Base-by-base conservation (phyloP, 2,797 vertebrate species). In the Helicolenus hilgendorfi region DNA sequence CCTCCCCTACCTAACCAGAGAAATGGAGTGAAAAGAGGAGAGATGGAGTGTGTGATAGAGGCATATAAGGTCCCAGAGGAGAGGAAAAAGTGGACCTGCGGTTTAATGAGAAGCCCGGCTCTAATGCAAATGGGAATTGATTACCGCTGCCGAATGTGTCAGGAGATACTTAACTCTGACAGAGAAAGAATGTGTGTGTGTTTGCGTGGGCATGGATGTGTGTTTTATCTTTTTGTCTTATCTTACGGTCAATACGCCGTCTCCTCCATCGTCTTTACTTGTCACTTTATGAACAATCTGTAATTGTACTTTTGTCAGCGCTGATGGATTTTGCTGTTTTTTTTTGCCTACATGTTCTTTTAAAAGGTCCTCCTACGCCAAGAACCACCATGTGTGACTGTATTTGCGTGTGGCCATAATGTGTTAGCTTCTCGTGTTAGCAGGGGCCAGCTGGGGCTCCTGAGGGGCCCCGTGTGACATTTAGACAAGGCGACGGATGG, bases 61-160 rank as follows among this genome's bases (percentile, higher is more conserved):
- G 68, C 62, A 91, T 58, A 56, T 69, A 67, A 67, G 84, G 73
- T 92, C 87, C 83, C 85, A 67, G 63, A 83, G 70, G 84, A 90
- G 84, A 72, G 89, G 85, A 78, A 81, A 81, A 89, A 86, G 72
- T 74, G 73, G 83, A 93, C 80, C 78, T 11, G 49, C 14, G 1
- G 77, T 84, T 91, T 96, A 91, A 95, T 95, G 92, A 95, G 93
- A 90, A 88, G 62, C 72, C 60, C 83, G 81, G 86, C 76, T 91
- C 63, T 74, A 87, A 93, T 96, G 92, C 84, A 94, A 96, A 94
- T 94, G 79, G 91, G 78, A 96, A 97, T 96, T 94, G 96, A 97
- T 96, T 84, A 70, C 70, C 18, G 26, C 86, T 88, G 80, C 81
- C 5, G 22, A 22, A 68, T 31, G 75, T 89, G 81, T 91, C 85